Conservation (phyloP, 2,888 invertebrate genomes). For the Macroteleia sp. region DNA sequence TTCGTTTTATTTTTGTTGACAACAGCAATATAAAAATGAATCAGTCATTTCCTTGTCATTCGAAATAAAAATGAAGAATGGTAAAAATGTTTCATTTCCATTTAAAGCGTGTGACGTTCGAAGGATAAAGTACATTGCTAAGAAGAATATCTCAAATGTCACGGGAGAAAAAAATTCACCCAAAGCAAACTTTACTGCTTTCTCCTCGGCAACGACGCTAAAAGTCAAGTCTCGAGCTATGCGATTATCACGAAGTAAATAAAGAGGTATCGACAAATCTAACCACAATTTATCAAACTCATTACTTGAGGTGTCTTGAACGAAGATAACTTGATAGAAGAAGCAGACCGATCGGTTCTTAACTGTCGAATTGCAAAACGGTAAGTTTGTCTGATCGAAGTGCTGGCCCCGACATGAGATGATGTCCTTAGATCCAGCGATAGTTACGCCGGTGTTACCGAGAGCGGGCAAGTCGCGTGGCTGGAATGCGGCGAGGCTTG, state of each 20-base stretch:
- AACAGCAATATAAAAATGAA: too few species aligned
- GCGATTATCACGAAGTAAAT: constrained; percentile 27
- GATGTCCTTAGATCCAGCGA: constrained; percentile 39
- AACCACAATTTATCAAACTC: constrained; percentile 36
- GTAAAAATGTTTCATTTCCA: too few species aligned
- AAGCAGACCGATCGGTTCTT: constrained; percentile 48
- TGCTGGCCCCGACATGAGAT: constrained; percentile 18
- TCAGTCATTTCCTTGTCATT: too few species aligned
- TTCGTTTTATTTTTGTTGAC: too few species aligned
- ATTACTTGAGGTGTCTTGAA: constrained; percentile 25
- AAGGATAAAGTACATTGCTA: constrained; percentile 26
- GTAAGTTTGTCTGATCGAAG: constrained; percentile 33
- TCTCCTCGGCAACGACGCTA: constrained; percentile 13
- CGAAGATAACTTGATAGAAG: constrained; percentile 41
- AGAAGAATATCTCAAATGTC: constrained; percentile 20
- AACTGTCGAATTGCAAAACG: constrained; percentile 41
- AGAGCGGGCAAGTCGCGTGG: constrained; percentile 78
- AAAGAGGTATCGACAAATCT: constrained; percentile 38
- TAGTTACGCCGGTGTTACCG: constrained; percentile 76
- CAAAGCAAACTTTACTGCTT: constrained; percentile 30
- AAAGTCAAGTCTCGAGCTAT: constrained; percentile 1
- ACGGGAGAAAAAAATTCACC: constrained; percentile 13
- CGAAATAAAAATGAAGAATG: too few species aligned
- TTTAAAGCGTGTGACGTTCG: too few species aligned
- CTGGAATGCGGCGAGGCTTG: constrained; percentile 79